A percentile compares a stretch with the other conserved stretches of the same genome.
phyloP scores from a whole-genome alignment of 2,797 vertebrate species.

The Xerus rutilus region DNA sequence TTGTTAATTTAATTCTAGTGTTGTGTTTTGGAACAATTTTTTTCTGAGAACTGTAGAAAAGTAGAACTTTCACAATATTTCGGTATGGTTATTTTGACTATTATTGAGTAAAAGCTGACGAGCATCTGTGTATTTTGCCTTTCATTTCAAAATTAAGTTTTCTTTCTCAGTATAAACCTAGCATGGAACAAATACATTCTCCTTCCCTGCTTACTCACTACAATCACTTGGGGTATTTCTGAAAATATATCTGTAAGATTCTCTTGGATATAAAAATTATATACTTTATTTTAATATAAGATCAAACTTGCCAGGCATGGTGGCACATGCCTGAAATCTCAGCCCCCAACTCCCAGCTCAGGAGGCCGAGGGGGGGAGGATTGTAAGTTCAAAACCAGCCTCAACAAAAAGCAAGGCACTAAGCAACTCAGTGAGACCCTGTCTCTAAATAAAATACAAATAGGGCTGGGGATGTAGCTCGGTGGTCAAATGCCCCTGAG shows the following conservation, averaged over 20 bases:
- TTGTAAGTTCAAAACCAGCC: too few relatives aligned
- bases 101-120: neutral
- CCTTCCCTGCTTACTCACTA: neutral
- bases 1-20: neutral
- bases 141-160: neutral
- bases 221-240: neutral
- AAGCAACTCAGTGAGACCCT: too few relatives aligned
- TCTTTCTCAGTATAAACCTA: neutral
- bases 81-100: neutral
- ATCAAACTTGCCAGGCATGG: too few relatives aligned
- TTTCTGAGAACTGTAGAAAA: too few relatives aligned
- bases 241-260: neutral
- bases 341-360: too few relatives aligned
- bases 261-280: neutral
- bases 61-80: neutral
- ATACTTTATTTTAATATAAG: neutral
- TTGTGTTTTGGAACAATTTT: neutral
- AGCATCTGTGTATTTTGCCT: neutral
- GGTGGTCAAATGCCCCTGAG: too few relatives aligned
- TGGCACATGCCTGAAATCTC: too few relatives aligned
- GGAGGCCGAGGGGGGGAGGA: too few relatives aligned
- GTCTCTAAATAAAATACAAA: too few relatives aligned
- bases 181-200: neutral
- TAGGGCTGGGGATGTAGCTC: too few relatives aligned
- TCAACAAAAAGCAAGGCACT: too few relatives aligned